A percentile compares a stretch with the other conserved stretches of the same genome.
Conservation (phyloP, 2,113 vertebrate genomes). For the Eubucco bourcierii region DNA sequence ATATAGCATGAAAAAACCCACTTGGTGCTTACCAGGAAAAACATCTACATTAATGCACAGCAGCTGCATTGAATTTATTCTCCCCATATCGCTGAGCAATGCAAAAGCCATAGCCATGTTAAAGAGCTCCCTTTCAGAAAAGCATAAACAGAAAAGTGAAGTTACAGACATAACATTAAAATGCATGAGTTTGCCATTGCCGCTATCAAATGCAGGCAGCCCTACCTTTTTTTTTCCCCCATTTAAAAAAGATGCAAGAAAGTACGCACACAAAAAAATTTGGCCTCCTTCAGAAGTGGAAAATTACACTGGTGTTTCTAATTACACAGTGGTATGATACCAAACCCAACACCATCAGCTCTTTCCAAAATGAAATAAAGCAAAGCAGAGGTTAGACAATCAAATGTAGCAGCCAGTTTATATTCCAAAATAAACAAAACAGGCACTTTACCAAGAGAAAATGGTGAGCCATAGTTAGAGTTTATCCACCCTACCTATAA, state of each 20-base stretch:
- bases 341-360: neutral
- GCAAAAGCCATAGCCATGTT: neutral
- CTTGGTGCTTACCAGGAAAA: neutral
- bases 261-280: neutral
- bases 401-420: neutral
- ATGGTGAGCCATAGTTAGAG: neutral
- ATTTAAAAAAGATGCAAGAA: neutral
- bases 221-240: neutral
- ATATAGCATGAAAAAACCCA: neutral
- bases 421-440: neutral
- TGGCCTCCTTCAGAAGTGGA: neutral
- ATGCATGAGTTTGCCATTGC: neutral
- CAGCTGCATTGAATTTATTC: neutral
- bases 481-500: neutral
- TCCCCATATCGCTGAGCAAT: neutral
- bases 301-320: neutral
- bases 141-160: neutral
- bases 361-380: neutral
- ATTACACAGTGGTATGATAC: neutral
- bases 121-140: neutral
- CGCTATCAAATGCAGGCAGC: neutral
- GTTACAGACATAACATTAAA: neutral
- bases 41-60: neutral
- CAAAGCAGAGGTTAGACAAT: neutral
- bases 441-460: neutral